Base-by-base conservation (phyloP, 2,113 vertebrate species). In the Lathamus discolor region DNA sequence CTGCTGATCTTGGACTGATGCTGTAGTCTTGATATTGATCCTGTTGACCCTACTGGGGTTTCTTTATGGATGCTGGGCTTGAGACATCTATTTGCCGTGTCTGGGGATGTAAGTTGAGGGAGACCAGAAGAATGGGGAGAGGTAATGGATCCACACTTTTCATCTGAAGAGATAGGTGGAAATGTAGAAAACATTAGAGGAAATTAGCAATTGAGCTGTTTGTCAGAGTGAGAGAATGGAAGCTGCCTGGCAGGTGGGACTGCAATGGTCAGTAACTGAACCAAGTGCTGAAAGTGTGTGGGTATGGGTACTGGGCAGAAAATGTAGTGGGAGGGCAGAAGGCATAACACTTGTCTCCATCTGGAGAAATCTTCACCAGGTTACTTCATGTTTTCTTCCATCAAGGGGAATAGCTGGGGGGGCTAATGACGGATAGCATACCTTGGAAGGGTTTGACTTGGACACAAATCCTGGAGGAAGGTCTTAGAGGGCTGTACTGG, bases 61-160 rank as follows among this genome's bases (percentile, higher is more conserved):
- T 82, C 27, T 63, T 74, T 16, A 14, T 52, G 31, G 13, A 20
- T 76, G 25, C 28, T 68, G 25, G 9, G 6, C 16, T n/a, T 67
- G 31, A 72, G 25, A 82, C 11, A 29, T 39, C 22, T 59, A 69
- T 81, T 48, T 62, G 6, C 48, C 9, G 22, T 75, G 8, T 19
- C 43, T 49, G 15, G 25, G 55, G 22, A 69, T 84, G 24, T 19
- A 5, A 10, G 3, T 13, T 33, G 49, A 84, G 29, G 18, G 33
- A 44, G 14, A 20, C n/a, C 37, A n/a, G 31, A 18, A 70, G 57
- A 48, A 10, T 52, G 37, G 10, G 25, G 18, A 8, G 11, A 85
- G 10, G 25, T 72, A 66, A 59, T 22, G 18, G 18, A 66, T 72
- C 46, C 22, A 49, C 9, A 33, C 14, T 0, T 0, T 24, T 48